phyloP scores from a whole-genome alignment of 2,888 invertebrate species.

The Sminthurides aquaticus region DNA sequence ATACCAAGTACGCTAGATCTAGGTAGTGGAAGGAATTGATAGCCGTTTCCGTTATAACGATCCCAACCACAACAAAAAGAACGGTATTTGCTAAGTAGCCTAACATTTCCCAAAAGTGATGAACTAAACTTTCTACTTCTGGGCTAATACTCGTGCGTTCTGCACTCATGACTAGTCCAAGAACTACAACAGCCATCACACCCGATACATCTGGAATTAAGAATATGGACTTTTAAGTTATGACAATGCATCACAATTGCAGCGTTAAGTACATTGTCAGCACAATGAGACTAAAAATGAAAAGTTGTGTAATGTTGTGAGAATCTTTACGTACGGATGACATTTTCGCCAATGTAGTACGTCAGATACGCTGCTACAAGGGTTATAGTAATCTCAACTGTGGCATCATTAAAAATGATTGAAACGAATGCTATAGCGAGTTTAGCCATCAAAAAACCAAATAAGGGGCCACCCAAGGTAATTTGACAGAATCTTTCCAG shows the following conservation, averaged over 20 bases:
- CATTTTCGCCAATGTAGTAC: slow-evolving; percentile 45
- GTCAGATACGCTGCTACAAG: slow-evolving; percentile 49
- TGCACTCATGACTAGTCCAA: slow-evolving; percentile 48
- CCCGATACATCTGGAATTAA: slow-evolving; percentile 46
- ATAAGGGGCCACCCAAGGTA: slow-evolving; percentile 46
- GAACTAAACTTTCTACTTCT: slow-evolving; percentile 48
- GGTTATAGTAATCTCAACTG: slow-evolving; percentile 49
- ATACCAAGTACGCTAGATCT: slow-evolving; percentile 51
- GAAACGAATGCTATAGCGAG: slow-evolving; percentile 46
- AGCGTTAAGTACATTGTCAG: neutral
- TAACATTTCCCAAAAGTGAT: slow-evolving; percentile 49
- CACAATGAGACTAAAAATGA: no score
- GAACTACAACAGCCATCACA: slow-evolving; percentile 49
- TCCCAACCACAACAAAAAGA: slow-evolving; percentile 57
- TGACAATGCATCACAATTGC: neutral
- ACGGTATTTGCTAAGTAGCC: slow-evolving; percentile 53
- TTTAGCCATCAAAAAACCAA: slow-evolving; percentile 48
- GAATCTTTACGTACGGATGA: no score
- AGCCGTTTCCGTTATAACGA: slow-evolving; percentile 55
- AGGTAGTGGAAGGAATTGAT: slow-evolving; percentile 50
- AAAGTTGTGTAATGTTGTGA: no score
- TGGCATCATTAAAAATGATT: slow-evolving; percentile 48
- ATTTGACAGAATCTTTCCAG: slow-evolving; percentile 44
- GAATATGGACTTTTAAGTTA: neutral
- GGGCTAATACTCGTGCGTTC: slow-evolving; percentile 49